Base-by-base conservation (phyloP, 2,888 invertebrate genomes). In the Dexiosoma caninum region DNA sequence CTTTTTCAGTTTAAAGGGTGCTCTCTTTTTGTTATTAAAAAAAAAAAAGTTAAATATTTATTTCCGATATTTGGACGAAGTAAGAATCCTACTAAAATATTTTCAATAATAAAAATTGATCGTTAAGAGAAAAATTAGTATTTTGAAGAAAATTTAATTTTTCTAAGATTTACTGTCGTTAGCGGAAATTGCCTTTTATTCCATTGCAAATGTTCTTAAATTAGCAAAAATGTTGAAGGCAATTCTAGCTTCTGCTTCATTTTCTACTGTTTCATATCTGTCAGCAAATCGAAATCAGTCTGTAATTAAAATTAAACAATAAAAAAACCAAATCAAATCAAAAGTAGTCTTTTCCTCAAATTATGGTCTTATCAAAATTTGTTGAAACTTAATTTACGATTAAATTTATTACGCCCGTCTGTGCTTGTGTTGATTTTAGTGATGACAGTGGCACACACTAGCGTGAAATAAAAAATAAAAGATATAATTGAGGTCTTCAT, bases 301-400 rank as follows among this genome's bases (percentile, higher is more conserved):
- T 44, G 16, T 16, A 21, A 44, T 27, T 60, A 12, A 59, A 62
- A 62, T 72, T 75, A 49, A 62, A 69, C 4, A 27, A 27, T 27
- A 5, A 46, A 46, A 7, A 46, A 51, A 60, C 27, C 3, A 40
- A 35, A 30, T 23, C 1, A 59, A 67, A 59, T 60, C 42, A 51
- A 77, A 70, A 70, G 49, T 70, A 64, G 64, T 64, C 62, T 70
- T 49, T 27, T 46, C 23, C 14, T 30, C 37, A 42, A 77, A 77
- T 62, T 44, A 55, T 37, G 46, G 44, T 23, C 46, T 69, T 76
- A 69, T 76, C 76, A 62, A 40, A 53, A 42, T 35, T n/a, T 37
- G 4, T 27, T 2, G 35, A 57, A 64, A 74, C 35, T 19, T 37
- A 21, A 21, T 51, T 60, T 44, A 21, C 12, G 35, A 44, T 64